phyloP scores from a whole-genome alignment of 35 echinoderm and acorn worm species.

The Stichopus chloronotus region DNA sequence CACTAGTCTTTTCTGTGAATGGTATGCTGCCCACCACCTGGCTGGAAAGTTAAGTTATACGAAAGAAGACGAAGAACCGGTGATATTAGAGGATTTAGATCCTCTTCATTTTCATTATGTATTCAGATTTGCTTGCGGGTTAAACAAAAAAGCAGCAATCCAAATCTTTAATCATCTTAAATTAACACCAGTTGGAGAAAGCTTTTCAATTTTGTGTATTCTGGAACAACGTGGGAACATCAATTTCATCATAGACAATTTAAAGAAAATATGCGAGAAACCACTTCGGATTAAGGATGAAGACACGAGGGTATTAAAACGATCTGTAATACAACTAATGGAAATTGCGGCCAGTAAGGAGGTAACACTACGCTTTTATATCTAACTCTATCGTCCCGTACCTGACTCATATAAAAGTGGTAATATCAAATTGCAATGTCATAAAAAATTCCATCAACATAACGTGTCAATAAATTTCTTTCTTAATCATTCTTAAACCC shows the following conservation, averaged over 20 bases:
- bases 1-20: constrained; percentile 29
- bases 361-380: neutral
- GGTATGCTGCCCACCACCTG: constrained; percentile 4
- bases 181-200: neutral
- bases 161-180: neutral
- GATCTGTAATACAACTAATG: constrained; percentile 3
- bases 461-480: neutral
- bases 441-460: neutral
- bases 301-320: neutral
- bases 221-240: neutral
- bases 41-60: neutral
- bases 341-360: neutral
- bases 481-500: neutral
- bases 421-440: neutral
- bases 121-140: neutral
- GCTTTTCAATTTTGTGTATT: neutral
- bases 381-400: neutral
- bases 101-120: neutral
- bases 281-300: neutral
- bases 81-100: constrained; percentile 12
- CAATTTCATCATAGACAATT: neutral
- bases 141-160: neutral
- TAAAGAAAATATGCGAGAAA: neutral
- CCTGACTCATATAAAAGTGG: neutral
- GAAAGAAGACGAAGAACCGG: neutral